phyloP scores from a whole-genome alignment of 2,888 invertebrate genomes.

The Stenurella melanura region DNA sequence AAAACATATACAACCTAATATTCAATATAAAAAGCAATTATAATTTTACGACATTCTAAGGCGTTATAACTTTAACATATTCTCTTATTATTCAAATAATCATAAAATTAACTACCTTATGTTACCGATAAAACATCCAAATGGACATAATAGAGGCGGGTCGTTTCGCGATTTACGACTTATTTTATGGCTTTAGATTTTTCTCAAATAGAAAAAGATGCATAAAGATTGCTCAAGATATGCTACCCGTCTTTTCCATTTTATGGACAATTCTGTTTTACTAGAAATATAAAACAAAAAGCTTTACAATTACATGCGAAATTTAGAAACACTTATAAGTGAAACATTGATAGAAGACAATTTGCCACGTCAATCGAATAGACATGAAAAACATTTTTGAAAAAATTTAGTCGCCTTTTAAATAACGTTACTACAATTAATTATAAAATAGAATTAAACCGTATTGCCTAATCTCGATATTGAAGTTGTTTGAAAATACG shows the following conservation, averaged over 20 bases:
- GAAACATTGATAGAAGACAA: too few species aligned
- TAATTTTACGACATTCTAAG: not conserved
- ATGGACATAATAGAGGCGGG: conserved; percentile 26
- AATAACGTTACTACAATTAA: too few species aligned
- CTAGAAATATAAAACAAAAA: not conserved
- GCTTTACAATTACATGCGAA: too few species aligned
- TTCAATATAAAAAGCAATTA: conserved; percentile 12
- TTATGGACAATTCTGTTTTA: conserved; percentile 22
- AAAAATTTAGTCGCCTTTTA: too few species aligned
- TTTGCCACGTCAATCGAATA: too few species aligned
- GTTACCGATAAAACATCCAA: conserved; percentile 30
- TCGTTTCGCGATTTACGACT: conserved; percentile 31
- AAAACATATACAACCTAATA: not conserved
- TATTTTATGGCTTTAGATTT: conserved; percentile 39
- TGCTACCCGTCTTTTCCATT: conserved; percentile 10
- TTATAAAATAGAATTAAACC: too few species aligned
- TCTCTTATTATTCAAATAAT: conserved; percentile 37
- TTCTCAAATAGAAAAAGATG: conserved; percentile 33
- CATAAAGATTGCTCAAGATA: conserved; percentile 33
- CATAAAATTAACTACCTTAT: conserved; percentile 40
- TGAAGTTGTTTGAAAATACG: too few species aligned
- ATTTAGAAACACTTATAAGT: too few species aligned
- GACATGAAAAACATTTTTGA: too few species aligned
- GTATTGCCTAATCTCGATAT: too few species aligned
- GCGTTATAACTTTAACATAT: conserved; percentile 5